Conservation (phyloP, 2,888 invertebrate genomes). For the Rhamnusium bicolor region DNA sequence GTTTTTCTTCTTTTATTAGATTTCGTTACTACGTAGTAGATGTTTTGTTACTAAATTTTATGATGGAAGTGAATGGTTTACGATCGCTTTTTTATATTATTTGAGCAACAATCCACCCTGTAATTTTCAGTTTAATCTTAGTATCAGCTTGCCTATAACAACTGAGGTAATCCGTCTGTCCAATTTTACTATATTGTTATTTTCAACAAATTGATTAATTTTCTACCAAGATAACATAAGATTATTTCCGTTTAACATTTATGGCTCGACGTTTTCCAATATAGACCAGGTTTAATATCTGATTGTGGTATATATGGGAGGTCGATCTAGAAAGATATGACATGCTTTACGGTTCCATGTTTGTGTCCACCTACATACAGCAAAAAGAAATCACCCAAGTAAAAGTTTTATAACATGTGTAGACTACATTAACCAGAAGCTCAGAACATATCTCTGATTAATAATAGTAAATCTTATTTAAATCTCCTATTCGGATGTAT, state of each 20-base stretch:
- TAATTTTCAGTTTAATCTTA: too few relatives aligned
- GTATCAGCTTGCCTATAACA: too few relatives aligned
- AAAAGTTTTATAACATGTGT: slow-evolving; percentile 12
- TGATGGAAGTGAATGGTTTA: too few relatives aligned
- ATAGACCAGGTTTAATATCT: background rate
- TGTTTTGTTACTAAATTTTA: too few relatives aligned
- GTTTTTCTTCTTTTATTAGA: too few relatives aligned
- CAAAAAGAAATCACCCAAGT: slow-evolving; percentile 18
- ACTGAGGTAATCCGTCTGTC: too few relatives aligned
- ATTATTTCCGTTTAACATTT: background rate
- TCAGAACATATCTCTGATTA: slow-evolving; percentile 20
- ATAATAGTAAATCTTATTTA: slow-evolving; percentile 20
- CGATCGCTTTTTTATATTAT: too few relatives aligned
- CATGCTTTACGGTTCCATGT: slow-evolving; percentile 19
- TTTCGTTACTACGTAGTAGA: too few relatives aligned
- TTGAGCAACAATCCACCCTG: too few relatives aligned
- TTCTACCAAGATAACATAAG: background rate
- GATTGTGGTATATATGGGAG: background rate
- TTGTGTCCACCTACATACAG: slow-evolving; percentile 17
- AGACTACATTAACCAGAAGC: background rate
- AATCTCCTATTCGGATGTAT: background rate
- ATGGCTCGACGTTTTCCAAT: background rate
- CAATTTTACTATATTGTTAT: background rate
- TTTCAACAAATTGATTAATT: background rate
- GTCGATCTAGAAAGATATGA: background rate